Evolutionary conservation across 2,113 vertebrate genomes (phyloP).

Genomic region (Muntiacus muntjak): DNA sequence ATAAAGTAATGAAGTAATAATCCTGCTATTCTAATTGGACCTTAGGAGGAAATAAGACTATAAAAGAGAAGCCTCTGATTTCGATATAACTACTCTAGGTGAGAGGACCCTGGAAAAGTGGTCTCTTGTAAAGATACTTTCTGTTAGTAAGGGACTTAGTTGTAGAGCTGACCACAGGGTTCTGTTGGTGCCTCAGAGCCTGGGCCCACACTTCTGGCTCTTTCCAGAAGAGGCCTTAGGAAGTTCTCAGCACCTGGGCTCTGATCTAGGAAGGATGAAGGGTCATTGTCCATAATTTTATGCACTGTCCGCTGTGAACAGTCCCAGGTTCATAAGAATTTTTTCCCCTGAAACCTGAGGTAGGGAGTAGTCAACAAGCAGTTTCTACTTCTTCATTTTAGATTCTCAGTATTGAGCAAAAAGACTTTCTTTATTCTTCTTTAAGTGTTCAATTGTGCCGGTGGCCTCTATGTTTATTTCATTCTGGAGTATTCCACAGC

Average conservation of each 20-base stretch:
- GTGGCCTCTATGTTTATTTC: not conserved
- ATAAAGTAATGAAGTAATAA: no score
- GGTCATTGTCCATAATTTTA: not conserved
- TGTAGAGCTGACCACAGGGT: not conserved
- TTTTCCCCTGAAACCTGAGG: not conserved
- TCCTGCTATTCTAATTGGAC: not conserved
- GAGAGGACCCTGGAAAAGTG: not conserved
- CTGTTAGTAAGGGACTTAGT: not conserved
- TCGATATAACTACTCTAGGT: not conserved
- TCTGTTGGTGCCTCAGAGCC: not conserved
- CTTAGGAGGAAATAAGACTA: not conserved
- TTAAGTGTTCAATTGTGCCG: not conserved
- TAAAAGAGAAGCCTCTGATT: not conserved
- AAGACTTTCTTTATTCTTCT: not conserved
- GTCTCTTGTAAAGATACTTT: not conserved
- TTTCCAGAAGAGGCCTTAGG: not conserved
- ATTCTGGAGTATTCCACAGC: not conserved
- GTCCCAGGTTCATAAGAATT: not conserved
- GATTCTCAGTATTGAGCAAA: not conserved
- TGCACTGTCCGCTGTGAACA: fast-evolving
- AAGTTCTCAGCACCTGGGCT: not conserved
- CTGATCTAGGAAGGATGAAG: not conserved
- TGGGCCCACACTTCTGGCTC: not conserved
- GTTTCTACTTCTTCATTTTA: not conserved
- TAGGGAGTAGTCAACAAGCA: not conserved